These are phyloP conservation scores for Xestia xanthographa DNA, from an alignment of 2,888 invertebrate species.

Conservation along the genomic window DNA sequence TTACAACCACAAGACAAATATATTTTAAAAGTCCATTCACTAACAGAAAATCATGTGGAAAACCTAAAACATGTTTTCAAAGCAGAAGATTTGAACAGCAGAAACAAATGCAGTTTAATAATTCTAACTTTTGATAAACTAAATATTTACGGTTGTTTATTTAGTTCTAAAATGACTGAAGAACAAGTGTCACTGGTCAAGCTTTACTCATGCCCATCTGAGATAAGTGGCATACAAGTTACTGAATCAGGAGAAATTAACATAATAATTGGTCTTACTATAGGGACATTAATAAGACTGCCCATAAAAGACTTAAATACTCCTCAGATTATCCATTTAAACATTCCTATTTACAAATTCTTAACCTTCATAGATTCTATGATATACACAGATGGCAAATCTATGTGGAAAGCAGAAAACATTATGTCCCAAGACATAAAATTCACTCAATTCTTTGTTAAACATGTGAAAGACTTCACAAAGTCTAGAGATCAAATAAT, in stretches of 20 bases:
- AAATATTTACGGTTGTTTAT: slow-evolving; percentile 74
- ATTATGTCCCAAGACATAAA: slow-evolving; percentile 69
- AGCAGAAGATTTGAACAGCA: slow-evolving; percentile 44
- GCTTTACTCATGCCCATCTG: slow-evolving; percentile 79
- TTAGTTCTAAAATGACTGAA: slow-evolving; percentile 64
- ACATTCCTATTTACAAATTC: slow-evolving; percentile 78
- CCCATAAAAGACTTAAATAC: slow-evolving; percentile 64
- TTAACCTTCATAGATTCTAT: slow-evolving; percentile 68
- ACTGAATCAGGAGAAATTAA: slow-evolving; percentile 61
- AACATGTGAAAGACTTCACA: slow-evolving; percentile 79
- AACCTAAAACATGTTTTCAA: slow-evolving; percentile 66
- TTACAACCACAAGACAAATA: slow-evolving; percentile 63
- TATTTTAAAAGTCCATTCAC: slow-evolving; percentile 62
- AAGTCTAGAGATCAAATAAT: slow-evolving; percentile 75
- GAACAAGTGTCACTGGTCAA: slow-evolving; percentile 69
- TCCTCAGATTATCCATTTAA: slow-evolving; percentile 77
- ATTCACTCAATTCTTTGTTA: slow-evolving; percentile 77
- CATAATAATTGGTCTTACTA: slow-evolving; percentile 76
- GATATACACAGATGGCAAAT: slow-evolving; percentile 81
- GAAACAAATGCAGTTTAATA: slow-evolving; percentile 64
- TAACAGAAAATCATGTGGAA: slow-evolving; percentile 61
- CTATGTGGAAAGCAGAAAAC: slow-evolving; percentile 82
- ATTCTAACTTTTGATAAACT: slow-evolving; percentile 76
- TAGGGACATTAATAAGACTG: slow-evolving; percentile 80
- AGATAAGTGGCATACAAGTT: slow-evolving; percentile 78